phyloP scores from a whole-genome alignment of 2,888 invertebrate genomes.

The Epistrophella euchroma region DNA sequence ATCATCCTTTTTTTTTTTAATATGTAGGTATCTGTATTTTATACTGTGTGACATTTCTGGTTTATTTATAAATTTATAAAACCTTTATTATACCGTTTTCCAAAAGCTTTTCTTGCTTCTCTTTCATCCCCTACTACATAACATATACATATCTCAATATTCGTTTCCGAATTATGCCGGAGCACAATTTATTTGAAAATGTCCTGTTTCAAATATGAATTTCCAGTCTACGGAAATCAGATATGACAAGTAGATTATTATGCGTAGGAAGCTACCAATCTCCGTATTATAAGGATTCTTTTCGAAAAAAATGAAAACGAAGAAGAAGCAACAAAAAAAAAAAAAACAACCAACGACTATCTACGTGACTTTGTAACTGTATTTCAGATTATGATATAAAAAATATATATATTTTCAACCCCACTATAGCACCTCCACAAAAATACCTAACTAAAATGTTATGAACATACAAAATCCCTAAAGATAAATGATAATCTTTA shows the following conservation, averaged over 20 bases:
- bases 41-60: conserved; percentile 5
- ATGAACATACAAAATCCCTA: conserved; percentile 9
- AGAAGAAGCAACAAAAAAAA: neutral
- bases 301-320: neutral
- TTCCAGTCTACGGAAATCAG: conserved; percentile 17
- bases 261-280: conserved; percentile 31
- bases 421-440: neutral
- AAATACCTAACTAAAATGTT: neutral
- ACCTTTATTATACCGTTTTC: neutral
- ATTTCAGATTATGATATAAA: conserved; percentile 5
- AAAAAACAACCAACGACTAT: neutral
- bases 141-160: neutral
- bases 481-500: conserved; percentile 43
- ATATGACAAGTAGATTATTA: conserved; percentile 38
- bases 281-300: conserved; percentile 4
- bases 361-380: conserved; percentile 29
- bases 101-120: neutral
- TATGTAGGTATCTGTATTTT: conserved; percentile 21
- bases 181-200: conserved; percentile 14
- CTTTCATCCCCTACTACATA: no score
- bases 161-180: conserved; percentile 15
- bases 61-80: conserved; percentile 13
- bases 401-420: conserved; percentile 1
- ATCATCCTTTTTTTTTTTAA: conserved; percentile 3
- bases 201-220: conserved; percentile 26